Base-by-base conservation (phyloP, 2,888 invertebrate species). In the Lymantria monacha region DNA sequence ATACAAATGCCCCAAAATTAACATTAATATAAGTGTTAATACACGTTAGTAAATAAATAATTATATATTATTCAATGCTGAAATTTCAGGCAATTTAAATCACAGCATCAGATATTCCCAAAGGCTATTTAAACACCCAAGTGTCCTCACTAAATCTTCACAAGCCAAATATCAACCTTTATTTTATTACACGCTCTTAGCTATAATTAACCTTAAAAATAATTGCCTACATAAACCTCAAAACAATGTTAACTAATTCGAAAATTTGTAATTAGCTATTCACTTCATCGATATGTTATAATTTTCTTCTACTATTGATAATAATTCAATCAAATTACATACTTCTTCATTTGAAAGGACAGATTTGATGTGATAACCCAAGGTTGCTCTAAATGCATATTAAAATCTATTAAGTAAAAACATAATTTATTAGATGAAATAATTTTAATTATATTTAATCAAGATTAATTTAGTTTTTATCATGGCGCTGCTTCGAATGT, bases 181-280 rank as follows among this genome's bases (percentile, higher is more conserved):
- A 45, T 44, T 30, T 14, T 42, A 0, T 45, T 41, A 33, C 42
- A 12, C 33, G 48, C 53, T 46, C 9, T 7, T n/a, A 36, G 53
- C 40, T 12, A 49, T 43, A n/a, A 46, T 53, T 49, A 42, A 53
- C 53, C 46, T 53, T 42, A 49, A n/a, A 9, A n/a, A 38, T 43
- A 46, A 49, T 49, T 22, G 8, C 22, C 10, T 3, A n/a, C 13
- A 47, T 40, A 33, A 9, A 9, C 31, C n/a, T 36, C 38, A 31
- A 47, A 30, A 40, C 11, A 22, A 36, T 9, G 44, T 52, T 48
- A 37, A 36, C 42, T 33, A 7, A 15, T 38, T 52, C 42, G 36
- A 13, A 22, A 33, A 15, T 22, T 22, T 12, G 22, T 43, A 22
- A 30, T 33, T 33, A 12, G 9, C 13, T 8, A 13, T 22, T 31